phyloP scores from a whole-genome alignment of 2,888 invertebrate species.

The Griposia aprilina region DNA sequence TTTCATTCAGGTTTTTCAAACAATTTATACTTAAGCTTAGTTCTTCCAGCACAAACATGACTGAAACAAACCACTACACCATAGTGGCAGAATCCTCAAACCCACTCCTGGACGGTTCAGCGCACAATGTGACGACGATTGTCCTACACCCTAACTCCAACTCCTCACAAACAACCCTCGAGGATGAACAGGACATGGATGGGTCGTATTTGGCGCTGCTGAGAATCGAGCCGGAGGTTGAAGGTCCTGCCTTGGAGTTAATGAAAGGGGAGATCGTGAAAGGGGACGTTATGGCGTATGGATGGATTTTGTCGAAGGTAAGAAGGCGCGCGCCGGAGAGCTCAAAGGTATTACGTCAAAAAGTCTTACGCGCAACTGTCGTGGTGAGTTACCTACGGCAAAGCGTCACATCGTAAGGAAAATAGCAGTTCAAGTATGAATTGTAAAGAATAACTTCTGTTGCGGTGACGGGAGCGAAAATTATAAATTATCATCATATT shows the following conservation, averaged over 20 bases:
- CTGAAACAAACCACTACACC: conserved; percentile 69
- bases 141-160: conserved; percentile 32
- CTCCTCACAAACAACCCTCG: background rate
- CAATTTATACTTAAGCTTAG: background rate
- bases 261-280: conserved; percentile 36
- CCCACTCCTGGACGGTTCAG: conserved; percentile 74
- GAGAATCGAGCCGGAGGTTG: conserved; percentile 59
- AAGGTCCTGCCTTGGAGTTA: conserved; percentile 38
- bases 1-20: no score
- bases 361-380: background rate
- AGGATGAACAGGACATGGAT: conserved; percentile 11
- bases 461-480: background rate
- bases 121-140: conserved; percentile 67
- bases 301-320: conserved; percentile 74
- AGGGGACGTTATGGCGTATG: conserved; percentile 68
- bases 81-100: conserved; percentile 72
- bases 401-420: background rate
- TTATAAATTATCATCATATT: background rate
- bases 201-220: conserved; percentile 58
- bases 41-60: conserved; percentile 55
- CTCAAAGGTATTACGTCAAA: background rate
- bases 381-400: background rate
- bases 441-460: background rate
- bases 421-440: background rate
- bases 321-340: background rate